Base-by-base conservation (phyloP, 2,888 invertebrate species). In the Spodoptera exigua region DNA sequence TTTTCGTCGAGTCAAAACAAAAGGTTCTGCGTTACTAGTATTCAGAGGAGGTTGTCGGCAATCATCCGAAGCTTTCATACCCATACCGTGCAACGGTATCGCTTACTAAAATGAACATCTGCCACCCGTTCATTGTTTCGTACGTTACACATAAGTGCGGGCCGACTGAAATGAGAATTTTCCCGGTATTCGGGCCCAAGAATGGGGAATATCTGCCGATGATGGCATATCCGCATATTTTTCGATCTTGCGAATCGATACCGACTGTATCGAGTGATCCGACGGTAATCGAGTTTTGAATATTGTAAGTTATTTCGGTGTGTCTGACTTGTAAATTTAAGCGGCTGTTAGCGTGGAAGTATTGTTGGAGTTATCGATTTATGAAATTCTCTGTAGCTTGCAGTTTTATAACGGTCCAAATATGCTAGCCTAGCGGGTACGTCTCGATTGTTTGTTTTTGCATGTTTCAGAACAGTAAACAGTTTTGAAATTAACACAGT, bases 61-160 rank as follows among this genome's bases (percentile, higher is more conserved):
- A 87, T 86, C 85, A 86, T 79, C 79, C 79, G 83, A 76, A 78
- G 83, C 83, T 70, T 69, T 66, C 72, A 72, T 78, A 84, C 85
- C 79, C 73, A 76, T 61, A 61, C 65, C 47, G 56, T 40, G 58
- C 78, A 77, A 74, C 78, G 74, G 80, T 84, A 86, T 86, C 87
- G 88, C 84, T 88, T 87, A 87, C 85, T 79, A 77, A 82, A 87
- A 86, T 84, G 88, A 88, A 87, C 87, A 88, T 80, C 85, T 86
- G 85, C 76, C 84, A 79, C 76, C 62, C 81, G 76, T 81, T 85
- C 85, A 87, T 88, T 89, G 86, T 89, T 86, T 85, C 77, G 78
- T 79, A 72, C 74, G 79, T 74, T 78, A 75, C 75, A 75, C 76
- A 78, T 84, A 84, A 85, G 81, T 80, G 80, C 72, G 78, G 78